A percentile compares a stretch with the other conserved stretches of the same genome.
Conservation (phyloP, 1,140 invertebrate species). For the Chlorops oryzae region DNA sequence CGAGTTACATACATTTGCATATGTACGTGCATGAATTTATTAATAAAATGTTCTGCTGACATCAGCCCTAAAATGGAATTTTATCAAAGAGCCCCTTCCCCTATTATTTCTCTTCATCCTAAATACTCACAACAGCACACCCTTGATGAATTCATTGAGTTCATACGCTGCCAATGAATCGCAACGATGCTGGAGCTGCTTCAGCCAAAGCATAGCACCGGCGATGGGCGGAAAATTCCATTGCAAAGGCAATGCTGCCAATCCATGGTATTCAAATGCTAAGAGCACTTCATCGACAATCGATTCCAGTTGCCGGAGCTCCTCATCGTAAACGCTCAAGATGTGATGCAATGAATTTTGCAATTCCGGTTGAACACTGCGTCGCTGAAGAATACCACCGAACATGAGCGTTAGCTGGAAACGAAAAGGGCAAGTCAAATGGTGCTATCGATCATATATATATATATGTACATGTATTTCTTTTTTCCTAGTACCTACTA, state of each 20-base stretch:
- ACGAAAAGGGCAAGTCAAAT: not conserved
- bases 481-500: too few species aligned
- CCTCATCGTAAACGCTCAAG: conserved; percentile 26
- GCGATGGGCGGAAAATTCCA: conserved; percentile 62
- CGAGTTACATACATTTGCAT: too few species aligned
- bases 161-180: conserved; percentile 28
- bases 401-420: conserved; percentile 32
- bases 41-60: too few species aligned
- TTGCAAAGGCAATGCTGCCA: conserved; percentile 46
- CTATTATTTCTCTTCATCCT: too few species aligned
- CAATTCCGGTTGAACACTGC: conserved; percentile 28
- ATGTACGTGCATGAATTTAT: too few species aligned
- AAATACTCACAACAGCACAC: too few species aligned
- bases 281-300: conserved; percentile 25
- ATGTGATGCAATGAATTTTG: conserved; percentile 32
- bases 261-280: conserved; percentile 27
- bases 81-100: too few species aligned
- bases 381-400: conserved; percentile 28
- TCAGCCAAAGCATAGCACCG: conserved; percentile 61
- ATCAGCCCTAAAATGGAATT: too few species aligned
- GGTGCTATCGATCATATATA: too few species aligned
- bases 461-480: too few species aligned
- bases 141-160: conserved; percentile 23
- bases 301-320: conserved; percentile 32
- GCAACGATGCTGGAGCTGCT: conserved; percentile 49